These are phyloP conservation scores for Drosophila micromelanica DNA, from an alignment of 1,140 invertebrate species.

Conservation along the genomic window DNA sequence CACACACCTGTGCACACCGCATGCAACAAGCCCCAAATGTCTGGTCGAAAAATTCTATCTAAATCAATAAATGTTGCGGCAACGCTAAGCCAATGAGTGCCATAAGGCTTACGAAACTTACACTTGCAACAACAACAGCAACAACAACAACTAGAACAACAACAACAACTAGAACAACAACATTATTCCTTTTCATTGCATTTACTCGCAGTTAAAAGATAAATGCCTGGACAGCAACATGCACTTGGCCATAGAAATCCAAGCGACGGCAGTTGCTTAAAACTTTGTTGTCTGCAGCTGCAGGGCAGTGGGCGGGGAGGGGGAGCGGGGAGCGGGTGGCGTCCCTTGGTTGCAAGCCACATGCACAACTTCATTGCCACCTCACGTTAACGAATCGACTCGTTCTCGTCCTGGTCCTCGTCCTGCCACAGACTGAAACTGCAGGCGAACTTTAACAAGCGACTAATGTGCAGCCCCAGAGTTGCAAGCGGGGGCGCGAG, in stretches of 20 bases:
- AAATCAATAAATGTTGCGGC: slow-evolving; percentile 48
- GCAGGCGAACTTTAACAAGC: slow-evolving; percentile 54
- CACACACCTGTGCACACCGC: background rate
- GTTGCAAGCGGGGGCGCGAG: background rate
- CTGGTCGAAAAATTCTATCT: slow-evolving; percentile 29
- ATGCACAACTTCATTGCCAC: slow-evolving; percentile 20
- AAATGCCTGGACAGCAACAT: slow-evolving; percentile 39
- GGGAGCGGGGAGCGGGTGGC: background rate
- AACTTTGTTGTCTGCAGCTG: slow-evolving; percentile 32
- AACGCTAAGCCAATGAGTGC: slow-evolving; percentile 32
- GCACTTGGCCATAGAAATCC: slow-evolving; percentile 30
- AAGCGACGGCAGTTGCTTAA: slow-evolving; percentile 41
- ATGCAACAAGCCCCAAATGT: background rate
- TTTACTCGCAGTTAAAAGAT: slow-evolving; percentile 43
- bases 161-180: background rate
- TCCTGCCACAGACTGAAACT: slow-evolving; percentile 9
- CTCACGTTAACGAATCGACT: background rate
- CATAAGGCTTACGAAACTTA: slow-evolving; percentile 17
- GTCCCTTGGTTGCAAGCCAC: background rate
- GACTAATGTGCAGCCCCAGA: slow-evolving; percentile 27
- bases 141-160: background rate
- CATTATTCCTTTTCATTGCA: slow-evolving; percentile 37
- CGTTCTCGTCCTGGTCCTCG: too few species aligned
- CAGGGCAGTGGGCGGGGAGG: background rate
- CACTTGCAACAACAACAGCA: slow-evolving; percentile 1